Evolutionary conservation across 2,888 invertebrate genomes (phyloP).

Genomic region (Eristalis tenax): DNA sequence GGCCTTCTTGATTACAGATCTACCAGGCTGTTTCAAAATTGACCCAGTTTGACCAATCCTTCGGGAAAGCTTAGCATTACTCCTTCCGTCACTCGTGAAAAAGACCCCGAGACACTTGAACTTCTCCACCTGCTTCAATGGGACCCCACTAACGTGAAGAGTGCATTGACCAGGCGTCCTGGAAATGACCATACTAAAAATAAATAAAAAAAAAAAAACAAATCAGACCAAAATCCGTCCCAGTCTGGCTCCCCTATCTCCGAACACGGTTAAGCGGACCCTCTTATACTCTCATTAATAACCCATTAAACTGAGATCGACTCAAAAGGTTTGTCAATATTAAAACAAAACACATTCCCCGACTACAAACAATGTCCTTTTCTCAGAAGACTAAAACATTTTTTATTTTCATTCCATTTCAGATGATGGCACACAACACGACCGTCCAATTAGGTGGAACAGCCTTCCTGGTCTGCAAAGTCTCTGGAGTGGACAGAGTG

Average conservation of each 20-base stretch:
- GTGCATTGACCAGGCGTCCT: no score
- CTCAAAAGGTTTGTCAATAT: neutral
- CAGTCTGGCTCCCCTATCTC: neutral
- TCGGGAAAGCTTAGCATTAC: no score
- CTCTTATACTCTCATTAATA: neutral
- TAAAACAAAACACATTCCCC: neutral
- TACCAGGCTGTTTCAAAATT: no score
- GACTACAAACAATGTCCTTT: neutral
- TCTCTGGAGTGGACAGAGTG: constrained; percentile 82
- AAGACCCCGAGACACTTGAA: no score
- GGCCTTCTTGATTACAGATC: no score
- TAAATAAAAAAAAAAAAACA: neutral
- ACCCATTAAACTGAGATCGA: neutral
- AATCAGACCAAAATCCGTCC: no score
- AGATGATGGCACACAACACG: constrained; percentile 82
- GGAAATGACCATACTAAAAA: no score
- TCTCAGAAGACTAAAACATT: neutral
- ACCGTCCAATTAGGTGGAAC: constrained; percentile 82
- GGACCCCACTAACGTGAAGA: no score
- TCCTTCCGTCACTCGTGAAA: no score
- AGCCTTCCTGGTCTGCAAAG: constrained; percentile 82
- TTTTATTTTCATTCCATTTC: constrained; percentile 73
- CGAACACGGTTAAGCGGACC: neutral
- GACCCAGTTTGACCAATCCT: no score
- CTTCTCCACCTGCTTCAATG: no score